Evolutionary conservation across 2,113 vertebrate genomes (phyloP).

Genomic region (Paratilapia polleni): DNA sequence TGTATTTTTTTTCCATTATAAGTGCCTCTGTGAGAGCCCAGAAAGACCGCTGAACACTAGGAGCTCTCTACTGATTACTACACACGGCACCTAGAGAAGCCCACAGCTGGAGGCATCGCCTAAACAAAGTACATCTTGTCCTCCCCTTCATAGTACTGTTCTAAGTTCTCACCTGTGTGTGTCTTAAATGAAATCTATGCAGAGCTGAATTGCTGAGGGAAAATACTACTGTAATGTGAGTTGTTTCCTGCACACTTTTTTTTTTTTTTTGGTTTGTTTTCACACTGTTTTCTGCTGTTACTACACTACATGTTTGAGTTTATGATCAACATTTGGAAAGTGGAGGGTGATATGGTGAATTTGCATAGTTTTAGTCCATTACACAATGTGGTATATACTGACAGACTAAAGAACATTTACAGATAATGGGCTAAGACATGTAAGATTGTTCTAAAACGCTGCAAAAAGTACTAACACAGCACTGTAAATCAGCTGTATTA

Average conservation of each 20-base stretch:
- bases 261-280: too few relatives aligned
- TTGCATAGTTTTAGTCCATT: conserved; percentile 4
- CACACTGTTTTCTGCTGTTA: neutral
- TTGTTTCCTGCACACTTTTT: neutral
- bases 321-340: neutral
- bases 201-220: conserved; percentile 54
- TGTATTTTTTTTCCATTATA: neutral
- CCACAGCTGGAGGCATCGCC: neutral
- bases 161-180: conserved; percentile 66
- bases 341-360: neutral
- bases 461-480: conserved; percentile 39
- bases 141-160: conserved; percentile 54
- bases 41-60: conserved; percentile 41
- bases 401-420: neutral
- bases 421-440: neutral
- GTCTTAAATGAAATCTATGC: conserved; percentile 76
- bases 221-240: conserved; percentile 41
- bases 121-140: conserved; percentile 10
- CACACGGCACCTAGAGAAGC: neutral
- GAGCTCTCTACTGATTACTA: conserved; percentile 31
- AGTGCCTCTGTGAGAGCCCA: conserved; percentile 77
- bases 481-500: conserved; percentile 37
- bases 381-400: neutral
- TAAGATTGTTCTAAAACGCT: conserved; percentile 13
- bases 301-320: neutral